phyloP scores from a whole-genome alignment of 1,140 invertebrate species.

The Drosophila hydei region DNA sequence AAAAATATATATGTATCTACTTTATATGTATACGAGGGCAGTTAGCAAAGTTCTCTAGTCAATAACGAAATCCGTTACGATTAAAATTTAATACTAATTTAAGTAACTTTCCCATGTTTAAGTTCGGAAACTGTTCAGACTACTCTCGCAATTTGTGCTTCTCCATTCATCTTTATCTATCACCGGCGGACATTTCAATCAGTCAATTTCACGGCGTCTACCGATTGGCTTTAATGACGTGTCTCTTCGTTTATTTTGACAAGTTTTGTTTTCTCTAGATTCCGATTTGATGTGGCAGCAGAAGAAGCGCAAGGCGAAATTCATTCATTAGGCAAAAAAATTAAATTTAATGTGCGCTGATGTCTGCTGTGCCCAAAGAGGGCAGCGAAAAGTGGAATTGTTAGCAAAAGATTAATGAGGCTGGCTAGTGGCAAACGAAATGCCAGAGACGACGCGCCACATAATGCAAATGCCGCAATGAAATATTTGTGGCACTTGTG shows the following conservation, averaged over 20 bases:
- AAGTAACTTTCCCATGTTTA: too few relatives aligned
- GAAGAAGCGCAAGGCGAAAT: constrained; percentile 13
- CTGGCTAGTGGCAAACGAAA: constrained; percentile 45
- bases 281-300: constrained; percentile 32
- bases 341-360: neutral
- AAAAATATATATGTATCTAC: too few relatives aligned
- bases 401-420: constrained; percentile 44
- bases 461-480: constrained; percentile 70
- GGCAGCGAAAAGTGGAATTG: neutral
- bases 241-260: neutral
- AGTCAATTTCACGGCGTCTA: constrained; percentile 38
- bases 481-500: constrained; percentile 67
- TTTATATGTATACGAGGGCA: too few relatives aligned
- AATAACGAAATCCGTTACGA: too few relatives aligned
- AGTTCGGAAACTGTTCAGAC: too few relatives aligned
- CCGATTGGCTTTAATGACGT: constrained; percentile 11
- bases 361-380: too few relatives aligned
- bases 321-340: constrained; percentile 30
- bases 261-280: constrained; percentile 17
- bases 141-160: neutral
- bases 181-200: constrained; percentile 29
- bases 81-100: too few relatives aligned
- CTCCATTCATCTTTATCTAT: neutral
- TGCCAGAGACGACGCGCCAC: constrained; percentile 24
- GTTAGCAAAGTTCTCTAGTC: too few relatives aligned